Evolutionary conservation across 2,888 invertebrate species (phyloP).

Genomic region (Ferrisia virgata): DNA sequence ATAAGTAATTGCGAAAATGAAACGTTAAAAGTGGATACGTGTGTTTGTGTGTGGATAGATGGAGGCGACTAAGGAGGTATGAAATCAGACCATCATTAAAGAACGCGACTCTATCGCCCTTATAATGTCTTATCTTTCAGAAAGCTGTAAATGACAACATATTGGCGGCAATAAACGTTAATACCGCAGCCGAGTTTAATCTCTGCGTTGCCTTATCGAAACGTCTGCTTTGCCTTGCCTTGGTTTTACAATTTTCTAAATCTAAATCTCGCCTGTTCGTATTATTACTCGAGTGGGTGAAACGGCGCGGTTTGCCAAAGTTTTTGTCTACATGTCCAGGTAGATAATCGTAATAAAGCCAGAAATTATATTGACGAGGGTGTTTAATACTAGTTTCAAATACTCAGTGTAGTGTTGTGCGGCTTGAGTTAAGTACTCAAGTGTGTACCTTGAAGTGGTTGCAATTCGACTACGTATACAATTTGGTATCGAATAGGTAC

Average conservation of each 20-base stretch:
- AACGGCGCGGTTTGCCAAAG: not conserved
- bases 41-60: not conserved
- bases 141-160: conserved; percentile 13
- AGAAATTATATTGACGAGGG: too few relatives aligned
- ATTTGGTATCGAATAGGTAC: not conserved
- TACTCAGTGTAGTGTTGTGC: too few relatives aligned
- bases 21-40: not conserved
- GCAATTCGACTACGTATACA: not conserved
- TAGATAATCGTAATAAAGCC: not conserved
- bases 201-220: not conserved
- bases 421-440: too few relatives aligned
- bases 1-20: conserved; percentile 22
- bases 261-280: too few relatives aligned
- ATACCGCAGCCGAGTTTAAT: not conserved
- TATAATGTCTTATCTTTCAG: conserved; percentile 19
- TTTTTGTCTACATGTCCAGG: not conserved
- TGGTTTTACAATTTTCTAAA: conserved; percentile 2
- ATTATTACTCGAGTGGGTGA: not conserved
- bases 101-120: conserved; percentile 1
- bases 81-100: conserved; percentile 21
- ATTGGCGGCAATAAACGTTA: conserved; percentile 23
- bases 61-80: not conserved
- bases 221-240: too few relatives aligned
- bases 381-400: too few relatives aligned
- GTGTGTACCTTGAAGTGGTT: not conserved